Percentiles rank a stretch among this genome's conserved stretches.
Evolutionary conservation across 1,140 invertebrate species (phyloP).

Genomic region (Vanessa atalanta): DNA sequence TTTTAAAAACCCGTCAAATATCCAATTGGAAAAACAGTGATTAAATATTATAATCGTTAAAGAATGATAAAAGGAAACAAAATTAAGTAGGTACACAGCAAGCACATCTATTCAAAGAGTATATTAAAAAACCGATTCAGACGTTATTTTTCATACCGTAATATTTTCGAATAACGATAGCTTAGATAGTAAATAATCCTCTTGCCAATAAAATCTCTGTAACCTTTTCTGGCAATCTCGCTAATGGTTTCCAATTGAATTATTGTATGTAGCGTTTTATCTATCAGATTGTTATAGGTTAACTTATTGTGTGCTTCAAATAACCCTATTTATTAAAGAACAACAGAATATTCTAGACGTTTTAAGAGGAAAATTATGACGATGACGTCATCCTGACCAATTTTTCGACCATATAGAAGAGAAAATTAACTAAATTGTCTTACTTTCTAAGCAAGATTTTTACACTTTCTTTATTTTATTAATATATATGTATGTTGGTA

Average conservation of each 20-base stretch:
- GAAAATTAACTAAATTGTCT: no score
- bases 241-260: conserved; percentile 26
- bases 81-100: no score
- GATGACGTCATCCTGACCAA: background rate
- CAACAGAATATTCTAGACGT: background rate
- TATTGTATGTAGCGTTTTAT: conserved; percentile 21
- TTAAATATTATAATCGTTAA: no score
- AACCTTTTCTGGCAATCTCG: conserved; percentile 21
- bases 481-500: no score
- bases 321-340: background rate
- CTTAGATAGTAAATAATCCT: conserved; percentile 12
- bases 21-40: no score
- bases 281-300: background rate
- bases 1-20: no score
- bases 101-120: no score
- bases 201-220: conserved; percentile 18
- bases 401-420: no score
- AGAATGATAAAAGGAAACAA: no score
- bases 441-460: no score
- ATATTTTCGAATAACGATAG: background rate
- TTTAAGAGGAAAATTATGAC: background rate
- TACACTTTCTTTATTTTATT: no score
- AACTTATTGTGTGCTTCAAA: background rate
- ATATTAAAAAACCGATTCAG: background rate
- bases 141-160: background rate